Evolutionary conservation across 2,797 vertebrate species (phyloP).

Genomic region (Tragopan temminckii): DNA sequence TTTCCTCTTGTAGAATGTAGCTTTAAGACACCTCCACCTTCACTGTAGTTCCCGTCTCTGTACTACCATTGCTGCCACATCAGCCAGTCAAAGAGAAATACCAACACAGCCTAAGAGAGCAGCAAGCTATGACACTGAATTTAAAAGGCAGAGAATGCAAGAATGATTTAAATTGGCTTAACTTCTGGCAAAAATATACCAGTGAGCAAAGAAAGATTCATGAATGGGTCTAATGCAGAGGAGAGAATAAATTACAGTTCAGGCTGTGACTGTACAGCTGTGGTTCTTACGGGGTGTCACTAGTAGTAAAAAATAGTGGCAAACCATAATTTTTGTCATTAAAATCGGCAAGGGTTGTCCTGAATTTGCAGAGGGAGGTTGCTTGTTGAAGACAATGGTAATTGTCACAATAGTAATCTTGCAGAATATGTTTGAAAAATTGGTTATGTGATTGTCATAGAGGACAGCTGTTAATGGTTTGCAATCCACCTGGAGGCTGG

Average conservation of each 20-base stretch:
- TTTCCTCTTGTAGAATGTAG: background rate
- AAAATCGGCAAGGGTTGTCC: background rate
- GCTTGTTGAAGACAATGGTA: background rate
- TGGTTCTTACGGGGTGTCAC: background rate
- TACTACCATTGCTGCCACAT: background rate
- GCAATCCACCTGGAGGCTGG: background rate
- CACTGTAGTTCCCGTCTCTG: background rate
- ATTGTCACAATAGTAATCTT: background rate
- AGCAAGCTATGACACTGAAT: rapidly evolving
- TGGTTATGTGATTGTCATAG: background rate
- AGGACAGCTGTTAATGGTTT: background rate
- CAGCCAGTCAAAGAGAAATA: background rate
- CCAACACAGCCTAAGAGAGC: background rate
- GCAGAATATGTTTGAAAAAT: background rate
- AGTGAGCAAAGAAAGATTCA: background rate
- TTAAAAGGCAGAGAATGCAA: background rate
- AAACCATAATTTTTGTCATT: conserved; percentile 3
- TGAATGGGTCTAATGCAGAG: background rate
- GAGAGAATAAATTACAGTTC: background rate
- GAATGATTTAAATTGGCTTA: background rate
- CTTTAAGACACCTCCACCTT: background rate
- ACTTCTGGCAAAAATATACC: background rate
- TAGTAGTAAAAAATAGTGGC: background rate
- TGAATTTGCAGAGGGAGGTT: background rate
- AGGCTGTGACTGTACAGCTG: background rate